Conservation (phyloP, 2,113 vertebrate species). For the Plecotus auritus region DNA sequence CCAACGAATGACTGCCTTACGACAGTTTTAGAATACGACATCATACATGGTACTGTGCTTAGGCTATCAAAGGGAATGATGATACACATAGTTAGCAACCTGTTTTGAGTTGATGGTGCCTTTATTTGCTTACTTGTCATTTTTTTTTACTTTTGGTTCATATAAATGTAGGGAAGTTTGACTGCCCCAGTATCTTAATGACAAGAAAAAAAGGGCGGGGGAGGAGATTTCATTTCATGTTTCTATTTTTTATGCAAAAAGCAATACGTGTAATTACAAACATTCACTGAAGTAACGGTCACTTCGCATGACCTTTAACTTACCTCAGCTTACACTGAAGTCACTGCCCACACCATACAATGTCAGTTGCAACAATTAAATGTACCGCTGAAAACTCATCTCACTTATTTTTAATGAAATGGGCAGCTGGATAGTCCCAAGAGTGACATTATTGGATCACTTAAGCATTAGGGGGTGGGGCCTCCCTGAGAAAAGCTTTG, state of each 20-base stretch:
- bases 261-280: not conserved
- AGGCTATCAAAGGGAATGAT: not conserved
- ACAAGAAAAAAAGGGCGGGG: not conserved
- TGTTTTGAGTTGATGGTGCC: not conserved
- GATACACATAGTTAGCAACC: fast-evolving
- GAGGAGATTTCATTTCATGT: not conserved
- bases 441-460: slow-evolving; percentile 60
- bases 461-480: slow-evolving; percentile 52
- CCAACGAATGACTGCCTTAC: not conserved
- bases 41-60: not conserved
- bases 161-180: not conserved
- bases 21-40: not conserved
- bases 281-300: fast-evolving
- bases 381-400: slow-evolving; percentile 47
- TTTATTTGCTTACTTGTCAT: not conserved
- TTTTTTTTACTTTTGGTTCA: not conserved
- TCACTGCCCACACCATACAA: not conserved
- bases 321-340: not conserved
- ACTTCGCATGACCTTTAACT: not conserved
- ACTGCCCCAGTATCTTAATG: not conserved
- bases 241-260: not conserved
- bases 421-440: slow-evolving; percentile 52
- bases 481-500: not conserved
- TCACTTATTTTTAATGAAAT: slow-evolving; percentile 66
- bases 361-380: not conserved